Evolutionary conservation across 2,797 vertebrate genomes (phyloP).

Genomic region (Gallirallus australis): DNA sequence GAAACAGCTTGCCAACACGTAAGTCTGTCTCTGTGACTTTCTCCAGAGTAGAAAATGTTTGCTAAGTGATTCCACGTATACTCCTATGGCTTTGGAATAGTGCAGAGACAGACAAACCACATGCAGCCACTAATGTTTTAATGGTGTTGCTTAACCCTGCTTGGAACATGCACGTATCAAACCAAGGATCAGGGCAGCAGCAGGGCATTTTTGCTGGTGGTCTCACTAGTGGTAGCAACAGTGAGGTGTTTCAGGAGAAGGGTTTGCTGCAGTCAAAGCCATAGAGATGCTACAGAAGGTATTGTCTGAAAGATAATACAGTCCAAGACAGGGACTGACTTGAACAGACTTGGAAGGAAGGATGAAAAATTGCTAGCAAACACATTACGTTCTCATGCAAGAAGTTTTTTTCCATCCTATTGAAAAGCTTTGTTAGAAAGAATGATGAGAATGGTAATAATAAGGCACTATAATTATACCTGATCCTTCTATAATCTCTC

Average conservation of each 20-base stretch:
- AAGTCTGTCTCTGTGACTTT: neutral
- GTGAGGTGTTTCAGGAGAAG: neutral
- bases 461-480: conserved; percentile 66
- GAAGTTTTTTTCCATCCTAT: conserved; percentile 41
- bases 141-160: neutral
- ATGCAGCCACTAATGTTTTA: neutral
- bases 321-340: neutral
- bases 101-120: neutral
- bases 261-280: neutral
- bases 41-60: neutral
- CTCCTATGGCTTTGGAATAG: neutral
- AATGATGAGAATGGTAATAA: conserved; percentile 62
- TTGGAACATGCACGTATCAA: neutral
- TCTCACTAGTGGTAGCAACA: neutral
- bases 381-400: conserved; percentile 31
- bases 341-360: conserved; percentile 25
- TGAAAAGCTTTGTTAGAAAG: conserved; percentile 61
- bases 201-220: neutral
- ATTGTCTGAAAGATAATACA: neutral
- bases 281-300: neutral
- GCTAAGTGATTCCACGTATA: neutral
- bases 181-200: neutral
- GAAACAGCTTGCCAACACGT: neutral
- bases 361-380: conserved; percentile 57
- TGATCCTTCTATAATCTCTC: conserved; percentile 65